A percentile compares a stretch with the other conserved stretches of the same genome.
Conservation (phyloP, 1,140 invertebrate genomes). For the Drosophila murphyi region DNA sequence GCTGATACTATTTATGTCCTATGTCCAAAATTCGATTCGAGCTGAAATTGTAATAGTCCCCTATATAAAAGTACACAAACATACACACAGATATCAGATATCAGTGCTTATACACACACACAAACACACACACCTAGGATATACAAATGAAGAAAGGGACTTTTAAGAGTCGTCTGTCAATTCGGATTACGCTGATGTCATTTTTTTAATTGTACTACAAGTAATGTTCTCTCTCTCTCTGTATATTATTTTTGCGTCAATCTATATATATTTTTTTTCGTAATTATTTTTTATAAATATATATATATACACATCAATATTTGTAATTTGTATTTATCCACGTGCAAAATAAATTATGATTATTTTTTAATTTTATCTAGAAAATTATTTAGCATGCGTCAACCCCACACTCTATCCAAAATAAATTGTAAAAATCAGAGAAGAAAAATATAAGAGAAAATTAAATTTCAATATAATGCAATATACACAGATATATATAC, state of each 20-base stretch:
- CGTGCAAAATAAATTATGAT: conserved; percentile 81
- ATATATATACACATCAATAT: conserved; percentile 64
- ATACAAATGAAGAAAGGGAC: conserved; percentile 12
- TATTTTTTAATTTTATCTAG: conserved; percentile 66
- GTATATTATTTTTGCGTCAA: conserved; percentile 72
- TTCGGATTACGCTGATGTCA: conserved; percentile 76
- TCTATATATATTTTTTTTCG: conserved; percentile 65
- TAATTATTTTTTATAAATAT: conserved; percentile 57
- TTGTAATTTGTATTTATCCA: conserved; percentile 81
- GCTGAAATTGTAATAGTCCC: conserved; percentile 59
- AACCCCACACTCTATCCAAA: neutral
- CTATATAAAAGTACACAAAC: conserved; percentile 51
- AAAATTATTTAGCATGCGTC: conserved; percentile 62
- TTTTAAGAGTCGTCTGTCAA: conserved; percentile 56
- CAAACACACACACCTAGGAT: conserved; percentile 42
- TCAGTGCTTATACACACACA: conserved; percentile 62
- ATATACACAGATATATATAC: conserved; percentile 15
- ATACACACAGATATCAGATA: conserved; percentile 63
- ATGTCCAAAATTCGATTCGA: conserved; percentile 39
- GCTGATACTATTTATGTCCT: conserved; percentile 60
- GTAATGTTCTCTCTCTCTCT: conserved; percentile 55
- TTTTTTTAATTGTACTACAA: conserved; percentile 47
- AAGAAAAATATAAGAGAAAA: conserved; percentile 40
- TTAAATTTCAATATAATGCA: conserved; percentile 31
- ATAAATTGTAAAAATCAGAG: conserved; percentile 42